Base-by-base conservation (phyloP, 2,797 vertebrate species). In the Yasuhikotakia modesta region DNA sequence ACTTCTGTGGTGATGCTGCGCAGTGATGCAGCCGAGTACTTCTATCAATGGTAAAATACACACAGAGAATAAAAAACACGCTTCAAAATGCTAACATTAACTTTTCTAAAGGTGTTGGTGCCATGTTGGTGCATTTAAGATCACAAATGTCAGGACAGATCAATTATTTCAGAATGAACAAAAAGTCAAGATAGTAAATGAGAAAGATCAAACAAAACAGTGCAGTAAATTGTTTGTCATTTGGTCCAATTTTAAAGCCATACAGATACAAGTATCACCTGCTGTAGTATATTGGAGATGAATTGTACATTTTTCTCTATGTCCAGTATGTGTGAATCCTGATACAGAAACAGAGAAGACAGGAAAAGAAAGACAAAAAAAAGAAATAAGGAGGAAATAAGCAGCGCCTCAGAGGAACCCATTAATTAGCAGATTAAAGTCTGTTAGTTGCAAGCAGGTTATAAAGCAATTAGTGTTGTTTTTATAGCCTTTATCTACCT, bases 1-100 rank as follows among this genome's bases (percentile, higher is more conserved):
- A 98, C 95, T 90, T 99, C 96, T 16, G 96, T 97, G 88, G 97
- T 98, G 91, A 99, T 96, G 91, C 94, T 96, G 90, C 96, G 90
- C 90, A 99, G 95, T 87, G 97, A 98, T 81, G 92, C 92, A 13
- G 96, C 97, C 19, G 98, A 97, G 88, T 95, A 95, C 85, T 95
- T 96, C 98, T 99, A 87, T 90, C 91, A 82, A 78, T 82, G 84
- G 75, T 84, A 87, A 85, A 89, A 32, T 27, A 61, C 87, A 86
- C 86, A 91, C 60, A 86, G 89, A 93, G 75, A 84, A 68, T 27
- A 27, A 30, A 3, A 55, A 55, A 55, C 19, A 57, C 21, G 13
- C 55, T 57, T 24, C 8, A 16, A 4, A 48, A 14, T 2, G 43
- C 30, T n/a, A 66, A 78, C 8, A 39, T 39, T 39, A 7, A 39